Evolutionary conservation across 2,113 vertebrate genomes (phyloP).

Genomic region (Peromyscus californicus): DNA sequence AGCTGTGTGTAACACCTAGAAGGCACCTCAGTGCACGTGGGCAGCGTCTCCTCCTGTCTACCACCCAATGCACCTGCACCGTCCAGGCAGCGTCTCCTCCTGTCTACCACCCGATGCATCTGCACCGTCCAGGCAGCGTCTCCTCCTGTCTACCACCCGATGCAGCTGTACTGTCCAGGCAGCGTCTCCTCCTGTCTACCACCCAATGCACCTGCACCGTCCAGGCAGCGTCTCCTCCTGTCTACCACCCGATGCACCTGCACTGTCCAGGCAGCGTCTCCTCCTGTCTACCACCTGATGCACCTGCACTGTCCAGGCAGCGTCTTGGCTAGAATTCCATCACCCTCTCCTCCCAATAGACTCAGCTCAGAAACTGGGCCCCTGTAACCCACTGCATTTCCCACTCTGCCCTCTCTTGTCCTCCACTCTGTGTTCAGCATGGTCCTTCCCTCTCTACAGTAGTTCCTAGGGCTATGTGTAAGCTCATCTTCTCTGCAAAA

Average conservation of each 20-base stretch:
- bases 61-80: too few species aligned
- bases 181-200: neutral
- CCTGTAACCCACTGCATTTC: accelerated
- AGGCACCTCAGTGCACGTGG: accelerated
- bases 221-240: neutral
- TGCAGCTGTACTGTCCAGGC: too few species aligned
- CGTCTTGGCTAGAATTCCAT: neutral
- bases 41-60: too few species aligned
- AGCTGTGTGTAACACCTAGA: accelerated
- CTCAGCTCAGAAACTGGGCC: neutral
- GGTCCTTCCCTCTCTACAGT: accelerated
- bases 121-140: too few species aligned
- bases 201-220: neutral
- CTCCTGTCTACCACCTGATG: neutral
- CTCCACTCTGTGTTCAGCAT: accelerated
- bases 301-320: too few species aligned
- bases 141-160: neutral
- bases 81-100: too few species aligned
- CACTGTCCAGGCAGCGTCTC: neutral
- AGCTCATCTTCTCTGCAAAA: neutral
- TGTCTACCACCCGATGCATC: too few species aligned
- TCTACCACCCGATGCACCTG: neutral
- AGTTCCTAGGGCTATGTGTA: accelerated
- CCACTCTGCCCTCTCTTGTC: neutral
- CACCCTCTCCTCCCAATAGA: neutral